A percentile compares a stretch with the other conserved stretches of the same genome.
These are phyloP conservation scores for Troglohyphantes excavatus DNA, from an alignment of 2,888 invertebrate genomes.

Conservation along the genomic window DNA sequence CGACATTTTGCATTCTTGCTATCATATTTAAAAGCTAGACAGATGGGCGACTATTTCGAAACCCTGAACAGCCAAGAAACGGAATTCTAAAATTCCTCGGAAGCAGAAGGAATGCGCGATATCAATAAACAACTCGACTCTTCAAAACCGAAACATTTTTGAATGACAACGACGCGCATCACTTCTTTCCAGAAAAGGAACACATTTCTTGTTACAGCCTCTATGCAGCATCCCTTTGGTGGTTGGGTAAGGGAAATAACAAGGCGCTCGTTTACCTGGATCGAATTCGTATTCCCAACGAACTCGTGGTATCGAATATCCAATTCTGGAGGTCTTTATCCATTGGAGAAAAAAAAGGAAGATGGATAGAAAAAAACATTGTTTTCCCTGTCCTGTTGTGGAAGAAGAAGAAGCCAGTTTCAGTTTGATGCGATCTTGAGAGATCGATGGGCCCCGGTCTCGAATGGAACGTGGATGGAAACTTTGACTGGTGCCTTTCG, in stretches of 20 bases:
- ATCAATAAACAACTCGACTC: not conserved
- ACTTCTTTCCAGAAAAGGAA: not conserved
- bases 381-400: constrained; percentile 48
- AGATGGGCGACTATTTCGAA: too few species aligned
- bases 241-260: constrained; percentile 3
- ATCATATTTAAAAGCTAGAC: too few species aligned
- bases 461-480: constrained; percentile 56
- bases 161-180: not conserved
- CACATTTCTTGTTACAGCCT: constrained; percentile 16
- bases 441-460: not conserved
- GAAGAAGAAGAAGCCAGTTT: constrained; percentile 11
- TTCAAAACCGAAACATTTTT: not conserved
- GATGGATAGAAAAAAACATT: constrained; percentile 30
- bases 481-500: not conserved
- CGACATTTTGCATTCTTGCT: too few species aligned
- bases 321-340: constrained; percentile 51
- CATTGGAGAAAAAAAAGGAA: constrained; percentile 23
- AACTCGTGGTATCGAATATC: constrained; percentile 20
- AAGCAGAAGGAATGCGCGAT: not conserved
- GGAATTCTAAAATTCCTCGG: too few species aligned
- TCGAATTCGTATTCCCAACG: constrained; percentile 44
- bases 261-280: constrained; percentile 48
- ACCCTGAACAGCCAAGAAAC: too few species aligned
- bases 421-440: constrained; percentile 1
- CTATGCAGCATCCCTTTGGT: not conserved